phyloP scores from a whole-genome alignment of 2,797 vertebrate genomes.

The Strix occidentalis region DNA sequence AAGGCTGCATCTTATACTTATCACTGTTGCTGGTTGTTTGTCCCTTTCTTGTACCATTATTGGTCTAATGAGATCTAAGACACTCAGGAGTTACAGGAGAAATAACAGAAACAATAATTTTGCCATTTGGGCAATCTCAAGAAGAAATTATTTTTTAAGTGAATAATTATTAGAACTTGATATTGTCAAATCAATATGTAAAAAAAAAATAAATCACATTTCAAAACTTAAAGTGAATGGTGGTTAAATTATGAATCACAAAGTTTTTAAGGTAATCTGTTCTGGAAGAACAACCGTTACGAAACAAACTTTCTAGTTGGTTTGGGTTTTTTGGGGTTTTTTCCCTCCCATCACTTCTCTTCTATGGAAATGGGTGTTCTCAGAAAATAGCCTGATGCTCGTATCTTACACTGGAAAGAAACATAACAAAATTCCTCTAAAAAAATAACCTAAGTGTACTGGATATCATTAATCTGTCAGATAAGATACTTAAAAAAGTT shows the following conservation, averaged over 20 bases:
- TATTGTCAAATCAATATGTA: background rate
- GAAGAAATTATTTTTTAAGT: background rate
- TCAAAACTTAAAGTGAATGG: background rate
- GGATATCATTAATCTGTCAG: background rate
- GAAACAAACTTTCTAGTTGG: background rate
- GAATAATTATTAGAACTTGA: background rate
- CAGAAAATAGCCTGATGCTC: background rate
- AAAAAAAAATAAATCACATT: background rate
- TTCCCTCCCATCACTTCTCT: background rate
- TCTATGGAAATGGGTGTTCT: background rate
- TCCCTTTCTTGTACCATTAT: background rate
- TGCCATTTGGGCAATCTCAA: background rate
- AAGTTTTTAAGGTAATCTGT: background rate
- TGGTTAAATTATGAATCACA: background rate
- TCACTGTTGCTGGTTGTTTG: background rate
- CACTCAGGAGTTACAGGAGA: background rate
- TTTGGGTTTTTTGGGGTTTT: accelerated
- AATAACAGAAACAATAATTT: background rate
- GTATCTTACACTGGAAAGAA: background rate
- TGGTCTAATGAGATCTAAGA: background rate
- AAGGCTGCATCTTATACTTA: background rate
- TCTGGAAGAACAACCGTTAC: background rate
- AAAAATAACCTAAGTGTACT: background rate
- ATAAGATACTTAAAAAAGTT: background rate
- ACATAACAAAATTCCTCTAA: background rate